These are phyloP conservation scores for Nebria ingens DNA, from an alignment of 1,140 invertebrate genomes.

Conservation along the genomic window DNA sequence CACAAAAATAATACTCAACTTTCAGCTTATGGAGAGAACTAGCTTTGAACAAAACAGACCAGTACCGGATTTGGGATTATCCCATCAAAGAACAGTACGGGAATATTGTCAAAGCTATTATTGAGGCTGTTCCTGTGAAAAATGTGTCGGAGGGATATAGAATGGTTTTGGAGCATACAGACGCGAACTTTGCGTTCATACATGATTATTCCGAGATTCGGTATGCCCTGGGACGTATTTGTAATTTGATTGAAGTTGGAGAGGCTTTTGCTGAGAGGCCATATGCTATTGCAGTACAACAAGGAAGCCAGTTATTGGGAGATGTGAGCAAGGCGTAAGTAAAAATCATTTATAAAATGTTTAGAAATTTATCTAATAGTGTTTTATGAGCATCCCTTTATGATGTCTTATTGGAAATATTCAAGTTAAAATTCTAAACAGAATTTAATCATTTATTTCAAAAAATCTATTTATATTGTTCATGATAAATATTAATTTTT, in stretches of 20 bases:
- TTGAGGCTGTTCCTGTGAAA: constrained; percentile 58
- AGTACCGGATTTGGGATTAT: constrained; percentile 86
- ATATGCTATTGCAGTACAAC: constrained; percentile 77
- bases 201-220: constrained; percentile 77
- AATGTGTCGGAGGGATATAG: constrained; percentile 60
- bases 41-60: constrained; percentile 63
- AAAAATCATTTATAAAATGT: too few species aligned
- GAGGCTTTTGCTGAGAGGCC: constrained; percentile 83
- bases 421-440: too few species aligned
- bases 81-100: constrained; percentile 85
- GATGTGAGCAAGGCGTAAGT: constrained; percentile 59
- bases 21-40: constrained; percentile 84
- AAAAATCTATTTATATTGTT: background rate
- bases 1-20: too few species aligned
- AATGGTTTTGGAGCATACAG: constrained; percentile 60
- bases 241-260: constrained; percentile 76
- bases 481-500: constrained; percentile 17
- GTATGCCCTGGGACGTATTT: constrained; percentile 72
- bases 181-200: constrained; percentile 81
- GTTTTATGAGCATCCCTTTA: too few species aligned
- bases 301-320: constrained; percentile 69
- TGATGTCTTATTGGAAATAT: too few species aligned
- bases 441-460: too few species aligned
- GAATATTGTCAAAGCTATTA: constrained; percentile 74
- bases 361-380: too few species aligned